Conservation (phyloP, 2,113 vertebrate genomes). For the Benitochromis conjunctus region DNA sequence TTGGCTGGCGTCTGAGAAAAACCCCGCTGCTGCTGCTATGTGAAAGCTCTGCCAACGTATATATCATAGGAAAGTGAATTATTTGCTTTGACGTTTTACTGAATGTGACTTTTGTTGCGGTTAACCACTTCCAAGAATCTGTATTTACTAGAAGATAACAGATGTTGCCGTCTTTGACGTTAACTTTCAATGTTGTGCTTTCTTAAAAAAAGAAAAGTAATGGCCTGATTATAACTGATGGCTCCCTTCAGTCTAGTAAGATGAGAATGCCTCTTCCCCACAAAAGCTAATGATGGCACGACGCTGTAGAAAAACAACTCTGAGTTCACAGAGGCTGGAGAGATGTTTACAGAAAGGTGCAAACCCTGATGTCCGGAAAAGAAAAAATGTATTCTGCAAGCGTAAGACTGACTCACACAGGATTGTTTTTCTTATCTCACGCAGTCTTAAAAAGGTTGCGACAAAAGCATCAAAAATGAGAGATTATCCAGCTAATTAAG, state of each 20-base stretch:
- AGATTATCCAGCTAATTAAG: background rate
- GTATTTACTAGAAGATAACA: background rate
- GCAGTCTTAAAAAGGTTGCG: background rate
- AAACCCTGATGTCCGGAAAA: background rate
- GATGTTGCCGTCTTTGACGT: accelerated
- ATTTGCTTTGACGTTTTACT: background rate
- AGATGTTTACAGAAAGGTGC: accelerated
- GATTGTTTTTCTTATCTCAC: background rate
- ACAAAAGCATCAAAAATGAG: background rate
- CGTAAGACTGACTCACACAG: background rate
- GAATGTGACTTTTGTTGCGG: background rate
- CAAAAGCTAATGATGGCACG: background rate
- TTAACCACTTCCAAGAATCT: background rate
- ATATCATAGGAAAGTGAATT: background rate
- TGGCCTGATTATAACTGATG: background rate
- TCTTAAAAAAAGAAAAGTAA: background rate
- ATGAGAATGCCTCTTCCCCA: background rate
- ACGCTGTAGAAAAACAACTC: background rate
- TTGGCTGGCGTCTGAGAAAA: slow-evolving; percentile 43
- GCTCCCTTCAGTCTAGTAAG: background rate
- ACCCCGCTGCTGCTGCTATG: background rate
- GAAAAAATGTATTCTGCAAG: accelerated
- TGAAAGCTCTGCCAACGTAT: background rate
- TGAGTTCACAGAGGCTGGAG: background rate
- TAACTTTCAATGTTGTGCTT: background rate